phyloP scores from a whole-genome alignment of 2,113 vertebrate species.

The Chrysochloris asiatica region DNA sequence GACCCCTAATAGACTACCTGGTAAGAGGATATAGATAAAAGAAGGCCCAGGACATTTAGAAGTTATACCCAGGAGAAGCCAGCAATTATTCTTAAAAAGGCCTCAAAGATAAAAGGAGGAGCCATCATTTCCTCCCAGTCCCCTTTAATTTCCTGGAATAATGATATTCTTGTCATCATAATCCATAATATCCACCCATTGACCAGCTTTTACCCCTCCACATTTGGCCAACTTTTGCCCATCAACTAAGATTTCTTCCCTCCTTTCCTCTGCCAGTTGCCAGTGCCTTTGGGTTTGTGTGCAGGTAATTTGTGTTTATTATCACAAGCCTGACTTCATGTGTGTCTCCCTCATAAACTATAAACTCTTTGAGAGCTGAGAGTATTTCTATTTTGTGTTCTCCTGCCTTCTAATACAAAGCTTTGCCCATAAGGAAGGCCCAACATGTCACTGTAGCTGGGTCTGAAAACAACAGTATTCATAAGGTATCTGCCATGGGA shows the following conservation, averaged over 20 bases:
- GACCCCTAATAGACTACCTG: not conserved
- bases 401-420: not conserved
- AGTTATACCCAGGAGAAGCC: not conserved
- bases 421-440: not conserved
- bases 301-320: not conserved
- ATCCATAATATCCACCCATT: not conserved
- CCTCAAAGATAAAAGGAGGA: not conserved
- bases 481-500: not conserved
- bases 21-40: not conserved
- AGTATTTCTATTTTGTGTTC: constrained; percentile 12
- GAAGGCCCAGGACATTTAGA: not conserved
- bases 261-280: not conserved
- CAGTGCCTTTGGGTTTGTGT: not conserved
- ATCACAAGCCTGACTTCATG: not conserved
- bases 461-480: not conserved
- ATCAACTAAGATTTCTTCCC: not conserved
- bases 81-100: not conserved
- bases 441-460: not conserved
- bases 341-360: not conserved
- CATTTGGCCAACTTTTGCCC: not conserved
- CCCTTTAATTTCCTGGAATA: not conserved
- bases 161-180: not conserved
- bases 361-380: not conserved
- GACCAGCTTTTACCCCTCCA: no score
- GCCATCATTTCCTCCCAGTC: no score